Evolutionary conservation across 2,797 vertebrate genomes (phyloP), one percentile per base, ranked within the genome.

Genomic region (Enteromius viviparus): DNA sequence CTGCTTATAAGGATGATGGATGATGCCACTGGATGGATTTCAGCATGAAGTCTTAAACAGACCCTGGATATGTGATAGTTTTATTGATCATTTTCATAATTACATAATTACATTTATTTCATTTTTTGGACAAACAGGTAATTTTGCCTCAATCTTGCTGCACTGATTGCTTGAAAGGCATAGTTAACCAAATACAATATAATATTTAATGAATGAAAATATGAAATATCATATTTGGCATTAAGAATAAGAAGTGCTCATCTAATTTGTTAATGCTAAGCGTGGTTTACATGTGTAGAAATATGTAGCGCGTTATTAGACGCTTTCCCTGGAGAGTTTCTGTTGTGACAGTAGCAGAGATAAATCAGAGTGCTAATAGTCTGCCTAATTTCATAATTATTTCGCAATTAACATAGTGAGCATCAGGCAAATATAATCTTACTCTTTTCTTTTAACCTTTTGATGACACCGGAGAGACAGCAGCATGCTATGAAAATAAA

Each of bases 1-100:
- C 84, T 86, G 89, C 86, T 92, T 89, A 87, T 77, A 83, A 90
- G 88, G 58, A 90, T 87, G 88, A 89, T 82, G 76, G 68, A 83
- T 89, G 87, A 87, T 87, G 64, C 76, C 77, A 40, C 71, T 68
- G 87, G 68, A 86, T 75, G 23, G 76, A 89, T 89, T 75, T 84
- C 78, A 80, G 69, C 77, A 53, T 75, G 58, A 85, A 76, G 65
- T 76, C 29, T 42, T 51, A 68, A 37, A 72, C 29, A 45, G 65
- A 77, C 34, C 21, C 37, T 71, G 64, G 58, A 84, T 40, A 19
- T 81, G 65, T 62, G 34, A 70, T 70, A 60, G 72, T 26, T 49
- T 82, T 75, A 83, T 89, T 86, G 75, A 85, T 87, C 26, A 14
- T 72, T 79, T 64, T 74, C 42, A 49, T 76, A 83, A 84, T 81